Evolutionary conservation across 2,797 vertebrate species (phyloP).

Genomic region (Enteromius treurensis): DNA sequence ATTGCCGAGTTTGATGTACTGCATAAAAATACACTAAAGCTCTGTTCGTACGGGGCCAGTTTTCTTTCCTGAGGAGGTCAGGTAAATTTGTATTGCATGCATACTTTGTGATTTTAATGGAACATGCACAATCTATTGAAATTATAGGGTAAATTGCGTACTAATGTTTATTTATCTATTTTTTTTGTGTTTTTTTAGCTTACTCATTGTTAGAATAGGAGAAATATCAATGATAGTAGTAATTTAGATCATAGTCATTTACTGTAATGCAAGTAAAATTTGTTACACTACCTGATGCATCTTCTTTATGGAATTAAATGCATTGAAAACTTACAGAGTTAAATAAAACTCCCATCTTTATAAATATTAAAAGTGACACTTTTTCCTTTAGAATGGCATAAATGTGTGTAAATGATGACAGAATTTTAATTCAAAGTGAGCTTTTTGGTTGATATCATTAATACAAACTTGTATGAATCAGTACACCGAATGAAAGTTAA

Average conservation of each 20-base stretch:
- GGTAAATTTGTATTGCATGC: not conserved
- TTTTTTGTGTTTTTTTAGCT: not conserved
- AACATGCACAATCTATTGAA: not conserved
- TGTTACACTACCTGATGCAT: not conserved
- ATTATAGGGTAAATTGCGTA: not conserved
- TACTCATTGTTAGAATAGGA: not conserved
- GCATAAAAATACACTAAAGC: not conserved
- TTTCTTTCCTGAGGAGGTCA: not conserved
- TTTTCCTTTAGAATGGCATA: not conserved
- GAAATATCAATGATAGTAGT: not conserved
- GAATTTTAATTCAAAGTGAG: not conserved
- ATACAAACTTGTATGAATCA: not conserved
- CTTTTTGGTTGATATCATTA: not conserved
- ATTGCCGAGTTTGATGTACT: slow-evolving; percentile 4
- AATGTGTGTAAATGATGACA: not conserved
- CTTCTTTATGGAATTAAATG: not conserved
- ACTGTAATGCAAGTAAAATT: not conserved
- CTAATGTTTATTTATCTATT: not conserved
- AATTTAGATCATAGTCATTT: not conserved
- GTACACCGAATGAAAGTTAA: not conserved
- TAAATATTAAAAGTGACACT: not conserved
- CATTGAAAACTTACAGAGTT: not conserved
- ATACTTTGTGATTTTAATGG: not conserved
- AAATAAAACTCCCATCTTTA: not conserved
- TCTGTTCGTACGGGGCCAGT: not conserved